Percentiles rank a stretch among this genome's conserved stretches.
Evolutionary conservation across 37 sponge, comb jelly and placozoan species (phyloP).

Genomic region (Haliclona indistincta): DNA sequence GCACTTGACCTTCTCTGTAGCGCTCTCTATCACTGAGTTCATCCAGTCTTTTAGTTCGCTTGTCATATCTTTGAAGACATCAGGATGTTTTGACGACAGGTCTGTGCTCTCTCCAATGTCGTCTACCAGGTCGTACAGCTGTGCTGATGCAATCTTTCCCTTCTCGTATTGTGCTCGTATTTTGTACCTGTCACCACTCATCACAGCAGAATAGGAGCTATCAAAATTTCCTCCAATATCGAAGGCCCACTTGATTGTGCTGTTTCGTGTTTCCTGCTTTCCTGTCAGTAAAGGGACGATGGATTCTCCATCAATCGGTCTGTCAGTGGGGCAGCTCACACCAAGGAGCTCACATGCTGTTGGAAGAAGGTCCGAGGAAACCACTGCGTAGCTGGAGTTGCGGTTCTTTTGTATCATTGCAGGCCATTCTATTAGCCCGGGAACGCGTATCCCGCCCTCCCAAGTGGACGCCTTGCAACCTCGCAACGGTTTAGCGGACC

Average conservation of each 20-base stretch:
- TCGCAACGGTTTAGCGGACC: conserved; percentile 38
- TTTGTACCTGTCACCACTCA: conserved; percentile 45
- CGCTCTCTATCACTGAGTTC: conserved; percentile 43
- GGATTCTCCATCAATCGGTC: conserved; percentile 69
- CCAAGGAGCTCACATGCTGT: conserved; percentile 59
- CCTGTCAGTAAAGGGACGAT: conserved; percentile 44
- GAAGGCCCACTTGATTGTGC: conserved; percentile 52
- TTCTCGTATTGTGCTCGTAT: conserved; percentile 22
- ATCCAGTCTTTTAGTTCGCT: conserved; percentile 35
- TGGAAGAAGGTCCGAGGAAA: conserved; percentile 59
- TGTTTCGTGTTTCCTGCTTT: conserved; percentile 9
- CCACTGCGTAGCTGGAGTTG: conserved; percentile 33
- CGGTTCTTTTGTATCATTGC: conserved; percentile 28
- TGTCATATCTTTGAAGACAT: background rate
- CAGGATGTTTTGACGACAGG: conserved; percentile 1
- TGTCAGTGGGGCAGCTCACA: conserved; percentile 3
- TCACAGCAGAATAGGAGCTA: conserved; percentile 30
- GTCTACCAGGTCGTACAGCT: conserved; percentile 41
- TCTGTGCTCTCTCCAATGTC: conserved; percentile 48
- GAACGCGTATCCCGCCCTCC: conserved; percentile 69
- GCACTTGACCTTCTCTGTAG: conserved; percentile 34
- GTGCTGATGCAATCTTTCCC: conserved; percentile 10
- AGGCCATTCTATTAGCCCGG: conserved; percentile 73
- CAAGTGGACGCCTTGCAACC: conserved; percentile 44
- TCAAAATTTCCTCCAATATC: conserved; percentile 42